Conservation (phyloP, 2,113 vertebrate genomes). For the Castor canadensis region DNA sequence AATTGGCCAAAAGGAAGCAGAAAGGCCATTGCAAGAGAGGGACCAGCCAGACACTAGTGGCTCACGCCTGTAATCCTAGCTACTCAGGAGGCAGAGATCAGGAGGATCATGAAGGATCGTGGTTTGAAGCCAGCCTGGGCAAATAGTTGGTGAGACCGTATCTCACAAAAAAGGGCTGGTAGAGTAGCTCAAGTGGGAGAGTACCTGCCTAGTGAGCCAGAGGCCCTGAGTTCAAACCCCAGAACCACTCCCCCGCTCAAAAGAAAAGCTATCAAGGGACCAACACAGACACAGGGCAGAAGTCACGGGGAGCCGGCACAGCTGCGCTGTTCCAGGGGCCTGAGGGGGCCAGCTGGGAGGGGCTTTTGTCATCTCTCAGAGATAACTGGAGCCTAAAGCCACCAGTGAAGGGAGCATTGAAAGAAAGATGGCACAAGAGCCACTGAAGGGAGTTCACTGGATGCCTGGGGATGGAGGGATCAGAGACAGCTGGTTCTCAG, state of each 20-base stretch:
- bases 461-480: not conserved
- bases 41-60: accelerated
- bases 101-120: too few relatives aligned
- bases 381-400: not conserved
- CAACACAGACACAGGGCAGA: accelerated
- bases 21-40: not conserved
- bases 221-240: too few relatives aligned
- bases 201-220: too few relatives aligned
- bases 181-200: too few relatives aligned
- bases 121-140: too few relatives aligned
- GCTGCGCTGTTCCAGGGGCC: not conserved
- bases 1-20: not conserved
- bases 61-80: too few relatives aligned
- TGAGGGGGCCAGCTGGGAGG: not conserved
- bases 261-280: too few relatives aligned
- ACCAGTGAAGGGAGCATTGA: too few relatives aligned
- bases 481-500: not conserved
- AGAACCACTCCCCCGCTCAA: too few relatives aligned
- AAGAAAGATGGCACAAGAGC: not conserved
- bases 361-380: not conserved
- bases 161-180: too few relatives aligned
- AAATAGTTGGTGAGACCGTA: too few relatives aligned
- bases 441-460: not conserved
- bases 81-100: too few relatives aligned
- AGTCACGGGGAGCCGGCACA: not conserved